Evolutionary conservation across 2,113 vertebrate genomes (phyloP).

Genomic region (Melospiza georgiana): DNA sequence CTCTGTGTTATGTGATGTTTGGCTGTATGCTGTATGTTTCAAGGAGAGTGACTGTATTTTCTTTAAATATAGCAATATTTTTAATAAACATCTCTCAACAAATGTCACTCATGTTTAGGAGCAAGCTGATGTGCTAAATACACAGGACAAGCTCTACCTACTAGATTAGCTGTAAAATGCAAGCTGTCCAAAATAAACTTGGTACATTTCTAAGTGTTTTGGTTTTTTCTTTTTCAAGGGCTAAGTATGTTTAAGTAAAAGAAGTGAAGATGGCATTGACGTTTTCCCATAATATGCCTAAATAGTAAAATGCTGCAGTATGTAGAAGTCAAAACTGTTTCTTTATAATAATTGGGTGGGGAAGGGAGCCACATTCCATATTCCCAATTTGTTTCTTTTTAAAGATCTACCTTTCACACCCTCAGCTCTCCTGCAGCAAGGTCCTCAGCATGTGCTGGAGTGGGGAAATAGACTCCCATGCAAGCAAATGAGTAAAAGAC

Average conservation of each 20-base stretch:
- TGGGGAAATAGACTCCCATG: neutral
- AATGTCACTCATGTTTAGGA: neutral
- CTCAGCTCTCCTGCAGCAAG: neutral
- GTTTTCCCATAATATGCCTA: neutral
- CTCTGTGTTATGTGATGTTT: slow-evolving; percentile 37
- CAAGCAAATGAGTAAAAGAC: neutral
- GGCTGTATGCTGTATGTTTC: neutral
- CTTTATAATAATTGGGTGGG: neutral
- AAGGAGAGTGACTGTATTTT: neutral
- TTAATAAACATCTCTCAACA: slow-evolving; percentile 36
- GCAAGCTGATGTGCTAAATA: neutral
- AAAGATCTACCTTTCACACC: neutral
- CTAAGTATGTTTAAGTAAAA: neutral
- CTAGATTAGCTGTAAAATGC: slow-evolving; percentile 3
- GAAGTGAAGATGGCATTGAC: neutral
- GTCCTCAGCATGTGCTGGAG: neutral
- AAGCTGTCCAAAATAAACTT: neutral
- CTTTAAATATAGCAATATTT: neutral
- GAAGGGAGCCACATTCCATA: neutral
- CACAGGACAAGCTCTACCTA: slow-evolving; percentile 3
- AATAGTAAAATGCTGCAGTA: neutral
- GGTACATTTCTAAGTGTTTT: neutral
- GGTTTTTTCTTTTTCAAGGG: neutral
- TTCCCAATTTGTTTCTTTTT: neutral
- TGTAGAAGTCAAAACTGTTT: neutral